phyloP scores from a whole-genome alignment of 2,113 vertebrate species.

The Aspiorhynchus laticeps region DNA sequence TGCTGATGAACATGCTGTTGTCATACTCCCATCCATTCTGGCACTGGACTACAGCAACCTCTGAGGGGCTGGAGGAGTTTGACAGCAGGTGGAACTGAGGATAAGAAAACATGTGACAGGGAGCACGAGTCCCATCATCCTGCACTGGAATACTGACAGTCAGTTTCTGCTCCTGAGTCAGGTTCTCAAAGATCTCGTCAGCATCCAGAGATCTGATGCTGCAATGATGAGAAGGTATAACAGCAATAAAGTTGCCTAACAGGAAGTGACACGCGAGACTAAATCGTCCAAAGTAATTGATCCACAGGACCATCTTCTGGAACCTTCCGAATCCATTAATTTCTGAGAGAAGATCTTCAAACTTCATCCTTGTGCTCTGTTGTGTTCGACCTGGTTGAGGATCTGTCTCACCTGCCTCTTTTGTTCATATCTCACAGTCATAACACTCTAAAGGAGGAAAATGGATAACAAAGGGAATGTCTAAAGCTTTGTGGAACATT shows the following conservation, averaged over 20 bases:
- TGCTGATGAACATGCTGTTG: slow-evolving; percentile 81
- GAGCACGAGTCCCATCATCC: slow-evolving; percentile 69
- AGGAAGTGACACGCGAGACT: slow-evolving; percentile 60
- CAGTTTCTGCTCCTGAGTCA: slow-evolving; percentile 72
- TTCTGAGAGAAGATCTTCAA: slow-evolving; percentile 82
- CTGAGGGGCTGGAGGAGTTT: slow-evolving; percentile 63
- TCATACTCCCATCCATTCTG: slow-evolving; percentile 83
- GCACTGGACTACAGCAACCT: slow-evolving; percentile 68
- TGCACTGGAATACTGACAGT: slow-evolving; percentile 73
- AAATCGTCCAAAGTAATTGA: slow-evolving; percentile 74
- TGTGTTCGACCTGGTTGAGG: neutral
- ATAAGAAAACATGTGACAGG: slow-evolving; percentile 80
- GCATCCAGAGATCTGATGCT: slow-evolving; percentile 56
- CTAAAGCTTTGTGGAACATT: neutral
- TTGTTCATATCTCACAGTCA: neutral
- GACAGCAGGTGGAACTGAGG: slow-evolving; percentile 75
- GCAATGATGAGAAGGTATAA: slow-evolving; percentile 53
- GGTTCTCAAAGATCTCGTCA: slow-evolving; percentile 66
- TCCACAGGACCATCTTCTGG: slow-evolving; percentile 74
- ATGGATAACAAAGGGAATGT: slow-evolving; percentile 20
- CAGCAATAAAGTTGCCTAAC: slow-evolving; percentile 53
- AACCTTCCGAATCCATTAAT: slow-evolving; percentile 82
- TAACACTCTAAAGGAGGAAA: neutral
- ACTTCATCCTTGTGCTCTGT: slow-evolving; percentile 74
- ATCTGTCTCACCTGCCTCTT: neutral